Evolutionary conservation across 2,113 vertebrate species (phyloP).

Genomic region (Emydura subglobosa): DNA sequence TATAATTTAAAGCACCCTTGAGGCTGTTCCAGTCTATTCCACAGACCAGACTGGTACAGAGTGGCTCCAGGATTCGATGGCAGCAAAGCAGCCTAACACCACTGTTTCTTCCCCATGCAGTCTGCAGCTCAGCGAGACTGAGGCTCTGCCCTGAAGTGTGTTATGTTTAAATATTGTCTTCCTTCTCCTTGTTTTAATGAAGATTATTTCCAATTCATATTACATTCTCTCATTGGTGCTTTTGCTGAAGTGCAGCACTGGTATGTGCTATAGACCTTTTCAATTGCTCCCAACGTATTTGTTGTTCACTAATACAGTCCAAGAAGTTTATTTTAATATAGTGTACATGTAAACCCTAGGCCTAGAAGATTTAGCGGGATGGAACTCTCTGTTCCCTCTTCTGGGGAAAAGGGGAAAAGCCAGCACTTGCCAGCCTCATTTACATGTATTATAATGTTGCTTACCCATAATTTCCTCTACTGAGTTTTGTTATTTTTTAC

Average conservation of each 20-base stretch:
- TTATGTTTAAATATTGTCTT: not conserved
- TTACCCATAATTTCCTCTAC: not conserved
- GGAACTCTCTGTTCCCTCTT: not conserved
- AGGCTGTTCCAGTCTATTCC: not conserved
- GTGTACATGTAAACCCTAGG: not conserved
- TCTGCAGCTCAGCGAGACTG: not conserved
- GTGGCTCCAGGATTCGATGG: not conserved
- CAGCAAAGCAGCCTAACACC: not conserved
- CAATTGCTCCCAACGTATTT: not conserved
- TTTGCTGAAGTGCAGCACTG: not conserved
- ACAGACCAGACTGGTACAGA: fast-evolving
- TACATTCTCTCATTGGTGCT: not conserved
- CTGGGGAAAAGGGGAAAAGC: no score
- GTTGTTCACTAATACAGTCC: not conserved
- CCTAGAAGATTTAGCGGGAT: not conserved
- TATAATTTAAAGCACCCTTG: not conserved
- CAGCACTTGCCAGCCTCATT: not conserved
- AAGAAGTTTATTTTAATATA: not conserved
- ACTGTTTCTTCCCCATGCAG: not conserved
- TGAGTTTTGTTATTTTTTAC: not conserved
- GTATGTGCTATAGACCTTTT: not conserved
- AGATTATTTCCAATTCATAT: not conserved
- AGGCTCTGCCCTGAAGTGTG: not conserved
- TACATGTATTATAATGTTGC: not conserved
- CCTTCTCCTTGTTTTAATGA: not conserved